phyloP scores from a whole-genome alignment of 1,140 invertebrate species.

The Scaptomyza pallida region DNA sequence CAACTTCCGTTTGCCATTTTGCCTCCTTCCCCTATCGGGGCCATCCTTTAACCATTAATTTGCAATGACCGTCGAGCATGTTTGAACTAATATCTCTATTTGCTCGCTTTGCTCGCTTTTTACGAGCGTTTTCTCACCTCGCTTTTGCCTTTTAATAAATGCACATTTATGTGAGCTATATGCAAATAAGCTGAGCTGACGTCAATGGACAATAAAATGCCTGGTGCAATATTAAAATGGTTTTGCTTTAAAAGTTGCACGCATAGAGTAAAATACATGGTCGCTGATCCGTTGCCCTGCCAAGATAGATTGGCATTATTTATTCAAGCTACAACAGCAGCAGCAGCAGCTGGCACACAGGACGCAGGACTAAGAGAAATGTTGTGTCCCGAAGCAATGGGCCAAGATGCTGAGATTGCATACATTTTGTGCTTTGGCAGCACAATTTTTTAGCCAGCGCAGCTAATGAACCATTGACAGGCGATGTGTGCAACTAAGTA shows the following conservation, averaged over 20 bases:
- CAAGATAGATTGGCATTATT: constrained; percentile 74
- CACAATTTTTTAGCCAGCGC: constrained; percentile 66
- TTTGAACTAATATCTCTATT: not conserved
- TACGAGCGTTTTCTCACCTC: constrained; percentile 46
- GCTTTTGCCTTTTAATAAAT: constrained; percentile 37
- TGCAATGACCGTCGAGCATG: constrained; percentile 63
- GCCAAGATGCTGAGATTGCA: constrained; percentile 68
- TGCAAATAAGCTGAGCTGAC: constrained; percentile 17
- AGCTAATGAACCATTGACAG: constrained; percentile 71
- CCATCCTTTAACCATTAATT: constrained; percentile 73
- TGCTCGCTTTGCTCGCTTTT: constrained; percentile 37
- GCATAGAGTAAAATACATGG: constrained; percentile 37
- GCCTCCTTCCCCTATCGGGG: constrained; percentile 49
- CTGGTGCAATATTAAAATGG: constrained; percentile 43
- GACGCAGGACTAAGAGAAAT: constrained; percentile 31
- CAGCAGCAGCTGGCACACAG: constrained; percentile 12
- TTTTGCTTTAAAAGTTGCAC: constrained; percentile 41
- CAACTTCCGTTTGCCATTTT: constrained; percentile 38
- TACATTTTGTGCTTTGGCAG: constrained; percentile 72
- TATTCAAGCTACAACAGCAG: constrained; percentile 59
- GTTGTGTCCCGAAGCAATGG: constrained; percentile 44
- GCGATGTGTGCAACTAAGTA: constrained; percentile 38
- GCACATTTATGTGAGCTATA: constrained; percentile 9
- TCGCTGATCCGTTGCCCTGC: constrained; percentile 37
- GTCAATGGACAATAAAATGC: constrained; percentile 27